phyloP scores from a whole-genome alignment of 2,797 vertebrate genomes.

The Podarcis siculus region DNA sequence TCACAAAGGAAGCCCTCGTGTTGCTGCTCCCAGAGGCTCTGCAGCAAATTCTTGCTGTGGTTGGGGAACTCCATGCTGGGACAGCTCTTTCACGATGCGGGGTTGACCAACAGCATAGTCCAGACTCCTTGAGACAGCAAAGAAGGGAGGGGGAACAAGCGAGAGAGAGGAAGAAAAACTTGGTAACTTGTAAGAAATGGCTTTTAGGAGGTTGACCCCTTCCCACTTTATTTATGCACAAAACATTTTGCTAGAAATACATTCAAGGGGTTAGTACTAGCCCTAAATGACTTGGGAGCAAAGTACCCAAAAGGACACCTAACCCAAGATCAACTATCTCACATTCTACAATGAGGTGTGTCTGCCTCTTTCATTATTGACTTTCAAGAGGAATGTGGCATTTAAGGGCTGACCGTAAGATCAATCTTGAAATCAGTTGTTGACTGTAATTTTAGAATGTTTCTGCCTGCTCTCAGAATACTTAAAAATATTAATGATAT shows the following conservation, averaged over 20 bases:
- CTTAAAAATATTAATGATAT: too few species aligned
- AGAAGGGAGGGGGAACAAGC: not conserved
- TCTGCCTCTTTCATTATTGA: too few species aligned
- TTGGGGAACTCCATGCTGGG: conserved; percentile 91
- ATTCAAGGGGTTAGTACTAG: not conserved
- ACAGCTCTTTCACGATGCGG: not conserved
- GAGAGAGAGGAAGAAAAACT: not conserved
- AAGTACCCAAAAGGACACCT: too few species aligned
- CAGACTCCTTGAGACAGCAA: conserved; percentile 1
- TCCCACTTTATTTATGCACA: too few species aligned
- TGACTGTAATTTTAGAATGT: too few species aligned
- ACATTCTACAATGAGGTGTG: too few species aligned
- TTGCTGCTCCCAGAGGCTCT: conserved; percentile 88
- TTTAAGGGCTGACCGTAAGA: too few species aligned
- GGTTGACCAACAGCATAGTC: not conserved
- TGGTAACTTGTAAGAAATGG: not conserved
- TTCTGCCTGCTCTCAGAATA: too few species aligned
- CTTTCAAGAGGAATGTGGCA: too few species aligned
- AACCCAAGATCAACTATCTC: too few species aligned
- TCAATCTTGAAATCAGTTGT: too few species aligned
- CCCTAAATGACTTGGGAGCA: too few species aligned
- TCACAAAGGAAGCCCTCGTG: conserved; percentile 95
- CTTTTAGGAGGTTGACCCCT: not conserved
- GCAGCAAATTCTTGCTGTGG: conserved; percentile 91
- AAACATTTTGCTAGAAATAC: not conserved